Conservation (phyloP, 2,888 invertebrate species). For the Teleiodes luculella region DNA sequence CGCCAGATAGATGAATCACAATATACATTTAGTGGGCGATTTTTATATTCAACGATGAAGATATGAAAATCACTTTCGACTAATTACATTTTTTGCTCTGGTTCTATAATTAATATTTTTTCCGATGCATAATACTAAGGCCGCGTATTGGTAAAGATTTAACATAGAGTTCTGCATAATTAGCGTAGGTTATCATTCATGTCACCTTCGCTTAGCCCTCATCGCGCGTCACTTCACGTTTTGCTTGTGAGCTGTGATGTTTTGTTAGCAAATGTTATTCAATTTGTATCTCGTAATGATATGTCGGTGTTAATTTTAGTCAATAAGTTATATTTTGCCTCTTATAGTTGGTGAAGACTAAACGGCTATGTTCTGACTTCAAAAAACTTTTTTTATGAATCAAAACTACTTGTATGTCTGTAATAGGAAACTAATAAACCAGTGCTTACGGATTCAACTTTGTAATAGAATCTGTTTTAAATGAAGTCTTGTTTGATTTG, state of each 20-base stretch:
- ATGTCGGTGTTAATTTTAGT: conserved; percentile 58
- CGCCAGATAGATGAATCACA: conserved; percentile 53
- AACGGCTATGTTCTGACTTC: conserved; percentile 32
- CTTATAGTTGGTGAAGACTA: conserved; percentile 44
- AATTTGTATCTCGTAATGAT: conserved; percentile 50
- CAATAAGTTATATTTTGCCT: conserved; percentile 57
- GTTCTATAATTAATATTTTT: conserved; percentile 31
- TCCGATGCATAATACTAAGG: conserved; percentile 13
- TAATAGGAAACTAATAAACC: conserved; percentile 24
- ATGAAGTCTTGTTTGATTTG: conserved; percentile 56
- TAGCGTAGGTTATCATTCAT: conserved; percentile 58
- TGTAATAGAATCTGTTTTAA: conserved; percentile 3
- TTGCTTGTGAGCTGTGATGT: conserved; percentile 72
- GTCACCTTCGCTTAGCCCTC: conserved; percentile 55
- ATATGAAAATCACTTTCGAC: conserved; percentile 75
- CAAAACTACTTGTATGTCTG: conserved; percentile 20
- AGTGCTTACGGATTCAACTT: conserved; percentile 2
- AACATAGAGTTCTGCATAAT: conserved; percentile 33
- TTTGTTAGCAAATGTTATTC: conserved; percentile 53
- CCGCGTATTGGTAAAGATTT: conserved; percentile 6
- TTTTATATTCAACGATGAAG: conserved; percentile 61
- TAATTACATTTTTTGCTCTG: conserved; percentile 55
- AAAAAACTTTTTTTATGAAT: conserved; percentile 25
- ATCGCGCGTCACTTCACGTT: conserved; percentile 54
- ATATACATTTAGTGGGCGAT: conserved; percentile 67